Evolutionary conservation across 2,113 vertebrate species (phyloP).

Genomic region (Oreochromis tanganicae): DNA sequence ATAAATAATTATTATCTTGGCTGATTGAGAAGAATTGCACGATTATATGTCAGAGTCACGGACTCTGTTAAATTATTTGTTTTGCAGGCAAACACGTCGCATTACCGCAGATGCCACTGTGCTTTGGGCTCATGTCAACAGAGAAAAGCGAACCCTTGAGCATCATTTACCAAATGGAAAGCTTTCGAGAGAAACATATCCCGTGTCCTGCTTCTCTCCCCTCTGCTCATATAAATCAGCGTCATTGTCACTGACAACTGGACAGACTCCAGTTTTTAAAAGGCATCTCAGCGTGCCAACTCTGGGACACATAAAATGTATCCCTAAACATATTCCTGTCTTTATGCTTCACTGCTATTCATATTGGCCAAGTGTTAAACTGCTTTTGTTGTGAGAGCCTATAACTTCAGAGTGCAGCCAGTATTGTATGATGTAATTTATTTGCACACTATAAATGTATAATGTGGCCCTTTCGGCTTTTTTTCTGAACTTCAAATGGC

Average conservation of each 20-base stretch:
- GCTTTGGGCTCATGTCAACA: constrained; percentile 9
- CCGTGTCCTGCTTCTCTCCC: constrained; percentile 1
- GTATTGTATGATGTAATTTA: constrained; percentile 2
- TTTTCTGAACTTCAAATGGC: not conserved
- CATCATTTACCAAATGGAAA: constrained; percentile 53
- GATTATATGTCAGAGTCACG: not conserved
- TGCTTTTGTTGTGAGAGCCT: constrained; percentile 21
- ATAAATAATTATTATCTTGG: not conserved
- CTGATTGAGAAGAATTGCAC: not conserved
- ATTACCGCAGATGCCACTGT: constrained; percentile 1
- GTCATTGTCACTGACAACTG: constrained; percentile 48
- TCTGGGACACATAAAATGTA: constrained; percentile 17
- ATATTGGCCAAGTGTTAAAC: constrained; percentile 27
- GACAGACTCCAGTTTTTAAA: constrained; percentile 46
- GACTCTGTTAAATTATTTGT: not conserved
- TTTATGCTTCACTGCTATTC: constrained; percentile 24
- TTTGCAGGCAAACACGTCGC: not conserved
- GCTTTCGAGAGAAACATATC: constrained; percentile 32
- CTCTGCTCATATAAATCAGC: constrained; percentile 34
- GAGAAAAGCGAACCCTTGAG: constrained; percentile 30
- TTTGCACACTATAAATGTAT: constrained; percentile 7
- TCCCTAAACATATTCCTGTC: constrained; percentile 23
- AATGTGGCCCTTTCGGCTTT: not conserved
- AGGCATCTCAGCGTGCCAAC: constrained; percentile 30
- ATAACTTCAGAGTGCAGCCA: constrained; percentile 22